phyloP scores from a whole-genome alignment of 1,140 invertebrate genomes.

The Bombus sylvicola region DNA sequence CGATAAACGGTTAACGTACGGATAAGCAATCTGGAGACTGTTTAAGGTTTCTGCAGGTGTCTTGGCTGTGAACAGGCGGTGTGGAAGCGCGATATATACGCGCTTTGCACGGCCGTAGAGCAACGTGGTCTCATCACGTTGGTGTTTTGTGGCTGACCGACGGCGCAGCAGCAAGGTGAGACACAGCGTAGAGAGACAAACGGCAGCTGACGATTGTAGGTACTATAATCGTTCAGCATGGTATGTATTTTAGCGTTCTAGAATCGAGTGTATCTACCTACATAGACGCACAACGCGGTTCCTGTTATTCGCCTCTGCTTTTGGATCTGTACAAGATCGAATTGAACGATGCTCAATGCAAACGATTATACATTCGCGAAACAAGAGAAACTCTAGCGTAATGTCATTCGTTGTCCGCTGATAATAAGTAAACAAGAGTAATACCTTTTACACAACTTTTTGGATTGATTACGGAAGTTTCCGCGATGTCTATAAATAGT shows the following conservation, averaged over 20 bases:
- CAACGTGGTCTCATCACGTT: constrained; percentile 67
- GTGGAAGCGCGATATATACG: constrained; percentile 69
- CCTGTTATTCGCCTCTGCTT: background rate
- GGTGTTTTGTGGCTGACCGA: constrained; percentile 70
- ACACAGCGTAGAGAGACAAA: constrained; percentile 80
- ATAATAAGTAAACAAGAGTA: background rate
- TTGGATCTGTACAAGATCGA: background rate
- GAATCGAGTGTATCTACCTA: constrained; percentile 34
- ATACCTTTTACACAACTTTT: background rate
- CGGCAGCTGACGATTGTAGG: constrained; percentile 74
- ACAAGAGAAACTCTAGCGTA: background rate
- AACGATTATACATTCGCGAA: background rate
- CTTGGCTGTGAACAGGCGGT: constrained; percentile 66
- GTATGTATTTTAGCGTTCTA: constrained; percentile 78
- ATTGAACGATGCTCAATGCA: background rate
- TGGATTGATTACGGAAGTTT: background rate
- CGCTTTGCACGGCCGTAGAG: constrained; percentile 69
- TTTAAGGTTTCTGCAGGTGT: constrained; percentile 83
- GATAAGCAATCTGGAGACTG: constrained; percentile 81
- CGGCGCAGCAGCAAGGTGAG: constrained; percentile 80
- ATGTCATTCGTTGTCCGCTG: background rate
- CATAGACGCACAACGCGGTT: constrained; percentile 19
- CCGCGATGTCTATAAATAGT: background rate
- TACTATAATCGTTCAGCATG: constrained; percentile 74
- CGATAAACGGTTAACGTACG: constrained; percentile 65